phyloP scores from a whole-genome alignment of 2,113 vertebrate genomes.

The Loxodonta africana region DNA sequence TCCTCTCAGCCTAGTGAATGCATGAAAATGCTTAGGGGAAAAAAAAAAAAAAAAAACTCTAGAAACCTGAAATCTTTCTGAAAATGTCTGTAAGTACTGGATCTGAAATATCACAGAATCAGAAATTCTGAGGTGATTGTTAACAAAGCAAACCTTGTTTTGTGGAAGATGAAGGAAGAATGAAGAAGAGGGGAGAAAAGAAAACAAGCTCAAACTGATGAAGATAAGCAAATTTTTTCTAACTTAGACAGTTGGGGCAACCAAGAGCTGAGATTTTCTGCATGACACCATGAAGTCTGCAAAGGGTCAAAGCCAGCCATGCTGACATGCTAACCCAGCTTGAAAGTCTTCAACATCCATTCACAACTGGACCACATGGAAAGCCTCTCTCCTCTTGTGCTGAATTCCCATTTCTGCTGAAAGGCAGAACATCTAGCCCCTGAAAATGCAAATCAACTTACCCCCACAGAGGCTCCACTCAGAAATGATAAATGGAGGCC shows the following conservation, averaged over 20 bases:
- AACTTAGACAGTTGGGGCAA: not conserved
- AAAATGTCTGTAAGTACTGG: not conserved
- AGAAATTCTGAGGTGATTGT: not conserved
- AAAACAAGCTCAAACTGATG: not conserved
- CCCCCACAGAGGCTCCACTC: not conserved
- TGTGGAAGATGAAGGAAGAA: not conserved
- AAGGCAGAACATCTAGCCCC: conserved; percentile 37
- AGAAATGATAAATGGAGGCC: conserved; percentile 74
- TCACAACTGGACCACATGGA: too few relatives aligned
- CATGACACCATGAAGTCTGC: not conserved
- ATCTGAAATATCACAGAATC: not conserved
- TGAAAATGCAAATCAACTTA: conserved; percentile 77
- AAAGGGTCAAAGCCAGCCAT: too few relatives aligned
- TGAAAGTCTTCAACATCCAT: not conserved
- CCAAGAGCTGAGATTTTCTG: not conserved
- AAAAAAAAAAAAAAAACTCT: not conserved
- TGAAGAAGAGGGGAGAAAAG: not conserved
- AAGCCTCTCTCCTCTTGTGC: not conserved
- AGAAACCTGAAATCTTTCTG: not conserved
- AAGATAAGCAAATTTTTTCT: not conserved
- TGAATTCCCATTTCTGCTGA: conserved; percentile 16
- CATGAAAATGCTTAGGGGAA: not conserved
- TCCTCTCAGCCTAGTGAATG: not conserved
- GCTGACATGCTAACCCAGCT: not conserved
- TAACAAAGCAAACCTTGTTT: not conserved